A percentile compares a stretch with the other conserved stretches of the same genome.
Conservation (phyloP, 2,113 vertebrate species). For the Nymphicus hollandicus region DNA sequence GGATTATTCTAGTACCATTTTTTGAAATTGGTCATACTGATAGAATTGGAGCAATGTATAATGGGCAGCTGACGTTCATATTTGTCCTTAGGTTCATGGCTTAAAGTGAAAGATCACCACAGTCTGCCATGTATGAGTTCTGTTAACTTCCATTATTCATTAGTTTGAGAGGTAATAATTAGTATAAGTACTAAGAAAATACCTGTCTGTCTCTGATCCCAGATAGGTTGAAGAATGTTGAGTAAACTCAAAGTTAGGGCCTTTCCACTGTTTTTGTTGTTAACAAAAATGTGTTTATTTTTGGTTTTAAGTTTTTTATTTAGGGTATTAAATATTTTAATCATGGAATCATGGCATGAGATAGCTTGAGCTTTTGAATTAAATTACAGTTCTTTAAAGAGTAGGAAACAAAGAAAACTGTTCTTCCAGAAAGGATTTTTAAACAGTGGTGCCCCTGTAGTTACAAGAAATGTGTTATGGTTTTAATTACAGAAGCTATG, state of each 20-base stretch:
- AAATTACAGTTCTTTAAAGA: not conserved
- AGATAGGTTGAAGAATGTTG: not conserved
- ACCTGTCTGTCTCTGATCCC: not conserved
- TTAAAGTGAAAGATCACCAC: not conserved
- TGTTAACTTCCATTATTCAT: not conserved
- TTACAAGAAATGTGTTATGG: not conserved
- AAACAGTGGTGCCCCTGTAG: conserved; percentile 22
- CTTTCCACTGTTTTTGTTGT: not conserved
- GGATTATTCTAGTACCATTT: not conserved
- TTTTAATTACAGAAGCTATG: conserved; percentile 28
- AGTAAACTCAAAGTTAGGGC: not conserved
- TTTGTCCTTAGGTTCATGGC: not conserved
- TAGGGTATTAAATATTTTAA: not conserved
- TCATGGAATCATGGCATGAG: not conserved
- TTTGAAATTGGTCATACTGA: not conserved
- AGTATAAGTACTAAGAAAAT: not conserved
- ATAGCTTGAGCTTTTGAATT: not conserved
- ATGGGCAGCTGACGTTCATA: not conserved
- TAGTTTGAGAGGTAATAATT: not conserved
- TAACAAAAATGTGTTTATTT: not conserved
- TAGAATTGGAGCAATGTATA: not conserved
- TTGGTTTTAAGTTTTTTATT: not conserved
- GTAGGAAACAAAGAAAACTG: not conserved
- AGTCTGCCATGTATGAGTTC: not conserved
- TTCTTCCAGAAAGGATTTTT: conserved; percentile 33